These are phyloP conservation scores for Phylloscopus collybita DNA, from an alignment of 2,797 vertebrate species.

Conservation along the genomic window DNA sequence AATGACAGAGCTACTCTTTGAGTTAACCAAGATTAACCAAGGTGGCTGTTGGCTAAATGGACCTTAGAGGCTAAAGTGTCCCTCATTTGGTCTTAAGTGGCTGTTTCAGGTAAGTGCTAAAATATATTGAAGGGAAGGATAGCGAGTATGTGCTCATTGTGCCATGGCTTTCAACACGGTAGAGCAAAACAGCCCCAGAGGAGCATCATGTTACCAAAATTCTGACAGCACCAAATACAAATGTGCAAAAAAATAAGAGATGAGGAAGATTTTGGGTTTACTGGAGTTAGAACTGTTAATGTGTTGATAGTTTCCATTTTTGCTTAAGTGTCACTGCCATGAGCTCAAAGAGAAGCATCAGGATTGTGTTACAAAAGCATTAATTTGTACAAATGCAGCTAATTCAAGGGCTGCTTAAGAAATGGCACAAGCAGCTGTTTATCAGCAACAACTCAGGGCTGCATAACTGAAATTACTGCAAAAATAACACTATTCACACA, in stretches of 20 bases:
- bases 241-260: not conserved
- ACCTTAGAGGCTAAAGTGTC: not conserved
- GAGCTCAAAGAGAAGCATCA: not conserved
- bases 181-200: not conserved
- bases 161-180: not conserved
- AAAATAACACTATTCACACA: not conserved
- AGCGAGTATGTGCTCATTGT: not conserved
- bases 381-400: not conserved
- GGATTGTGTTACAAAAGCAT: not conserved
- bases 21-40: not conserved
- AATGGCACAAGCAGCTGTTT: not conserved
- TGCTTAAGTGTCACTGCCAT: not conserved
- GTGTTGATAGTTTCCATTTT: slow-evolving; percentile 5
- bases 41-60: not conserved
- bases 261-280: not conserved
- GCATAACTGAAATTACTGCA: not conserved
- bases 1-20: not conserved
- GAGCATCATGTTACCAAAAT: not conserved
- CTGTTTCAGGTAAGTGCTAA: not conserved
- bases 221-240: not conserved
- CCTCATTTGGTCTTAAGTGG: not conserved
- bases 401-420: not conserved
- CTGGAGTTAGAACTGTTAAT: not conserved
- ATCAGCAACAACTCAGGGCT: not conserved
- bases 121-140: not conserved